Evolutionary conservation across 2,797 vertebrate genomes (phyloP).

Genomic region (Phyllotis vaccarum): DNA sequence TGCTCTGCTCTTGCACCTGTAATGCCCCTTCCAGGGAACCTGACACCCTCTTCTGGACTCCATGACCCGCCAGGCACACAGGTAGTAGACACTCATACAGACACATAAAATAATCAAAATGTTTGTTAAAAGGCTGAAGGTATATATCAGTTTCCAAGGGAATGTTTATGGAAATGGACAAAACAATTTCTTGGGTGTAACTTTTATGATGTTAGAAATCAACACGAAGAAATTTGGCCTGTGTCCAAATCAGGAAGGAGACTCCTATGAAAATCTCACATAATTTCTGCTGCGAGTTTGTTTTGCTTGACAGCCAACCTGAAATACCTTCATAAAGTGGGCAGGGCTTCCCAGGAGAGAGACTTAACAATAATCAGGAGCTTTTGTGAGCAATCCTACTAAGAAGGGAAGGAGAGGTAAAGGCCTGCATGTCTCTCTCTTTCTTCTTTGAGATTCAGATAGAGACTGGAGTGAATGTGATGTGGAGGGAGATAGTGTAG

Average conservation of each 20-base stretch:
- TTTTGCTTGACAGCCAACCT: conserved; percentile 9
- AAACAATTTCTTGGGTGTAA: background rate
- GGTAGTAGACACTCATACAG: background rate
- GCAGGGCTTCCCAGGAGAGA: background rate
- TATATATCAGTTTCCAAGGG: conserved; percentile 30
- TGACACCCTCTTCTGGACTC: background rate
- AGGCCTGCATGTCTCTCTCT: background rate
- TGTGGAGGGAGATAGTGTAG: background rate
- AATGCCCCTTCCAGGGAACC: background rate
- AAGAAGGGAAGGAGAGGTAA: background rate
- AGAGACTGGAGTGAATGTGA: background rate
- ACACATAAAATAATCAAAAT: background rate
- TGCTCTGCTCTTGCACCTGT: background rate
- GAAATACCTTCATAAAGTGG: background rate
- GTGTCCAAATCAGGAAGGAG: background rate
- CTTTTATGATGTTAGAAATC: background rate
- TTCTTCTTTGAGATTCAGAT: background rate
- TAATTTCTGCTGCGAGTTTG: background rate
- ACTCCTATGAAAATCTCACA: background rate
- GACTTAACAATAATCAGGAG: background rate
- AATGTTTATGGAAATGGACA: background rate
- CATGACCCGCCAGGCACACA: background rate
- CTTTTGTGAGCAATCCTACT: background rate
- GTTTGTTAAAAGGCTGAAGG: background rate
- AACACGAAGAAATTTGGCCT: background rate